Conservation (phyloP, 2,113 vertebrate genomes). For the Platichthys flesus region DNA sequence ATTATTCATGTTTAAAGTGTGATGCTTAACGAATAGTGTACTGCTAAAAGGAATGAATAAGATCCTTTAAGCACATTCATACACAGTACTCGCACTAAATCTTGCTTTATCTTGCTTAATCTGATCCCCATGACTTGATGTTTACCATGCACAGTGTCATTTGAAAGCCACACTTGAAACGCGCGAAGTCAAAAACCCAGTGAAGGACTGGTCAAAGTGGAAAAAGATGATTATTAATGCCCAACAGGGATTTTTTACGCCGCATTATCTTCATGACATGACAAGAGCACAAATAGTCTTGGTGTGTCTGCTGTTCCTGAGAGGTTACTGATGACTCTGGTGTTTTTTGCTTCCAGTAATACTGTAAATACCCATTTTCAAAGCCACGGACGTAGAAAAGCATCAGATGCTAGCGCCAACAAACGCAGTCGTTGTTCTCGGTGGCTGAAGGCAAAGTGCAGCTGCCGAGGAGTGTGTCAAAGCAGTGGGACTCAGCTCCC, state of each 20-base stretch:
- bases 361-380: conserved; percentile 26
- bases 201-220: conserved; percentile 1
- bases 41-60: not conserved
- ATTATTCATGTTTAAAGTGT: not conserved
- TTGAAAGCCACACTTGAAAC: conserved; percentile 1
- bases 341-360: conserved; percentile 11
- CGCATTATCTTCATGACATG: conserved; percentile 43
- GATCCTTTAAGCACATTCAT: not conserved
- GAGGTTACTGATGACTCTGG: conserved; percentile 47
- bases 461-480: conserved; percentile 35
- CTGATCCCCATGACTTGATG: not conserved
- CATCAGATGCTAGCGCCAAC: conserved; percentile 47
- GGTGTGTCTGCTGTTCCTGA: conserved; percentile 37
- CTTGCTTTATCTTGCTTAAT: not conserved
- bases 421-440: conserved; percentile 40
- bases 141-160: conserved; percentile 4
- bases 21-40: too few species aligned
- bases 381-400: conserved; percentile 9
- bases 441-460: conserved; percentile 30
- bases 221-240: conserved; percentile 29
- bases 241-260: conserved; percentile 35
- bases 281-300: conserved; percentile 38
- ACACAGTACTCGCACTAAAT: not conserved
- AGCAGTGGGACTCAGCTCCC: conserved; percentile 31
- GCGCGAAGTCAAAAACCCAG: not conserved